Evolutionary conservation across 2,797 vertebrate species (phyloP).

Genomic region (Apodemus agrarius): DNA sequence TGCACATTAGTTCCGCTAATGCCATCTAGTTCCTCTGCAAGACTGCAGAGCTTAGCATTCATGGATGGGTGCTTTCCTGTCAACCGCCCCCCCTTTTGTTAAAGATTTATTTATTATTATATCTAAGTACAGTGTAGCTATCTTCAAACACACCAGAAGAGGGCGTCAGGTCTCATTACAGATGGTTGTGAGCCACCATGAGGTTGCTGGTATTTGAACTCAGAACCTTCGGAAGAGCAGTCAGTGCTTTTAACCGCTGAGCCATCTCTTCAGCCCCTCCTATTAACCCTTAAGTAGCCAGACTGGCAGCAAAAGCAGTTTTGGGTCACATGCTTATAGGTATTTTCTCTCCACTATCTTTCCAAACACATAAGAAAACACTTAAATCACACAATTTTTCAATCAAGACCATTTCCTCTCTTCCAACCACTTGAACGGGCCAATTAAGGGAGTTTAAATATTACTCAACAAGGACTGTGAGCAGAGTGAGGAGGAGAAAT

Average conservation of each 20-base stretch:
- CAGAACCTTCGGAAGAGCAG: no score
- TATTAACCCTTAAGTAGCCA: neutral
- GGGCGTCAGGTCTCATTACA: no score
- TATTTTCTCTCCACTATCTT: neutral
- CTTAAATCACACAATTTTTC: slow-evolving; percentile 23
- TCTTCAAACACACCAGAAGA: no score
- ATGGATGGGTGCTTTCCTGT: neutral
- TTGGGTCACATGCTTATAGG: neutral
- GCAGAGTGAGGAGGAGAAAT: slow-evolving; percentile 13
- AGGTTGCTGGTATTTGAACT: no score
- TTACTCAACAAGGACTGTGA: neutral
- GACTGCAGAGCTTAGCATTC: neutral
- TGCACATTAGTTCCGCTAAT: no score
- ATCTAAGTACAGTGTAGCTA: no score
- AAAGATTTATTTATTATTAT: no score
- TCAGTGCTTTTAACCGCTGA: no score
- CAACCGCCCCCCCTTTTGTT: neutral
- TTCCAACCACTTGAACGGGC: neutral
- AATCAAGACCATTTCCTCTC: slow-evolving; percentile 42
- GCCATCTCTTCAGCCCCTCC: neutral
- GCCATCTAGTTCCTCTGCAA: neutral
- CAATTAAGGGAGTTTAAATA: slow-evolving; percentile 21
- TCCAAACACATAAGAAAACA: neutral
- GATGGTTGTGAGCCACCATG: no score
- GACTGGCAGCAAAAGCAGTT: neutral